Percentiles rank a stretch among this genome's conserved stretches.
phyloP scores from a whole-genome alignment of 2,113 vertebrate species.

The Australoheros scitulus region DNA sequence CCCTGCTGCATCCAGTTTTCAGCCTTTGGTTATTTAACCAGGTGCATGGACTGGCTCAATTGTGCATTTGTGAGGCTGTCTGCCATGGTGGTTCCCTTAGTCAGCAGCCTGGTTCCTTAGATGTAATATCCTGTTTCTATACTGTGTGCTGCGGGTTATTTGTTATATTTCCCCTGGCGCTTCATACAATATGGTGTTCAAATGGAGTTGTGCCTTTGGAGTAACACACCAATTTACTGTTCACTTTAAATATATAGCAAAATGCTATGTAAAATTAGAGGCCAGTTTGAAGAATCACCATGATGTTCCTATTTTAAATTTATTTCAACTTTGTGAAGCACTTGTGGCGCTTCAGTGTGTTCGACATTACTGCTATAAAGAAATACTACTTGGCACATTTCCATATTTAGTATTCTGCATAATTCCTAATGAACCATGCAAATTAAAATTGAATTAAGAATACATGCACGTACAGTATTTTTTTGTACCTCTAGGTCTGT shows the following conservation, averaged over 20 bases:
- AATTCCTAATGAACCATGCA: conserved; percentile 30
- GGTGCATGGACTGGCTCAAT: conserved; percentile 54
- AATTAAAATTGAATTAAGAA: background rate
- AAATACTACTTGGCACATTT: conserved; percentile 7
- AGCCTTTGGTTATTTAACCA: conserved; percentile 42
- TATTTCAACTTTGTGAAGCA: background rate
- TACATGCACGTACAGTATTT: background rate
- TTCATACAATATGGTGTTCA: conserved; percentile 56
- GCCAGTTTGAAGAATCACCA: conserved; percentile 29
- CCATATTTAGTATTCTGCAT: background rate
- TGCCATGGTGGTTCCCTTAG: conserved; percentile 64
- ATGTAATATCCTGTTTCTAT: conserved; percentile 74
- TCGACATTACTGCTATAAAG: background rate
- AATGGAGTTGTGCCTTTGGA: conserved; percentile 45
- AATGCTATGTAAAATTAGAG: conserved; percentile 18
- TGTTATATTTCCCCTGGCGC: conserved; percentile 72
- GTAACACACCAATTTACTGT: conserved; percentile 45
- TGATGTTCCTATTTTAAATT: background rate
- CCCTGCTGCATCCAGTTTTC: conserved; percentile 27
- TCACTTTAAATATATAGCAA: conserved; percentile 41
- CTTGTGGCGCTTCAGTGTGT: background rate
- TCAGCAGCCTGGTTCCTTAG: conserved; percentile 69
- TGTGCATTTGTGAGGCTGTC: conserved; percentile 54
- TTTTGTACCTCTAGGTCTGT: background rate
- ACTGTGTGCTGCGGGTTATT: conserved; percentile 65